phyloP scores from a whole-genome alignment of 2,113 vertebrate genomes.

The Chrysemys picta region DNA sequence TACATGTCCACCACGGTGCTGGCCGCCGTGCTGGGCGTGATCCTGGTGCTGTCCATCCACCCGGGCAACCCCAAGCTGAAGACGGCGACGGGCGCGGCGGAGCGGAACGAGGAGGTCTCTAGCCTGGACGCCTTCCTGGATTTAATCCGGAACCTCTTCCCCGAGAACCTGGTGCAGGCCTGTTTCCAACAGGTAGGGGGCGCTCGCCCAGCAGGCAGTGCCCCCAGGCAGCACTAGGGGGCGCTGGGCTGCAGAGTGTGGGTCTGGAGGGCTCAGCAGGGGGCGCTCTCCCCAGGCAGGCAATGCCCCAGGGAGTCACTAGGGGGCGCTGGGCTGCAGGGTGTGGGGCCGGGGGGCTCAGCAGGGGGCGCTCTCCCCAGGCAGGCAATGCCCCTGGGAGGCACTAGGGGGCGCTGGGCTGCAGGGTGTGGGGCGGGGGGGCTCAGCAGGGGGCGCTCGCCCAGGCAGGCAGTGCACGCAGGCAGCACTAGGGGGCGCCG shows the following conservation, averaged over 20 bases:
- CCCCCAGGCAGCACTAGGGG: no score
- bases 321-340: no score
- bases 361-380: no score
- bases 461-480: no score
- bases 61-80: slow-evolving; percentile 86
- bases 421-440: no score
- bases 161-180: slow-evolving; percentile 87
- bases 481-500: no score
- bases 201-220: no score
- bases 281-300: not conserved
- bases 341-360: no score
- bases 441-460: no score
- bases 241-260: not conserved
- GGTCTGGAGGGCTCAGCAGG: not conserved
- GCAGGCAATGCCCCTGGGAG: no score
- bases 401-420: no score
- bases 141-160: slow-evolving; percentile 86
- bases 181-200: slow-evolving; percentile 85
- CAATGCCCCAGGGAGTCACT: no score
- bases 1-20: slow-evolving; percentile 87
- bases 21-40: slow-evolving; percentile 84
- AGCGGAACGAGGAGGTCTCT: slow-evolving; percentile 82
- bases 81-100: not conserved
- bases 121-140: slow-evolving; percentile 89
- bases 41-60: slow-evolving; percentile 86